A percentile compares a stretch with the other conserved stretches of the same genome.
Conservation (phyloP, 2,113 vertebrate genomes). For the Natator depressus region DNA sequence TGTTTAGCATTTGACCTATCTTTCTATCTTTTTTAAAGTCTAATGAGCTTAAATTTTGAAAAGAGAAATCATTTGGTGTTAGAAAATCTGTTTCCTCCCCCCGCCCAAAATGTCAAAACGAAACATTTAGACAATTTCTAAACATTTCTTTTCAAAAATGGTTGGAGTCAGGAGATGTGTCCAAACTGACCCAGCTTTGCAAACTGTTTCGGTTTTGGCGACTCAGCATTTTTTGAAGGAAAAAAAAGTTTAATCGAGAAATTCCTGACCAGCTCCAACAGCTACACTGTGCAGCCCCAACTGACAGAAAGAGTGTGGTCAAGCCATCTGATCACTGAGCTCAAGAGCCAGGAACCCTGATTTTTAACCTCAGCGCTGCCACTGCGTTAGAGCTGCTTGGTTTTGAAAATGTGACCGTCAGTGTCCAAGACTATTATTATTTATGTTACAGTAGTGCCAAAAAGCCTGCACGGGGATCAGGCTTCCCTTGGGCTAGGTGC, state of each 20-base stretch:
- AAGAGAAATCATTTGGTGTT: not conserved
- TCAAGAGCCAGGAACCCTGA: not conserved
- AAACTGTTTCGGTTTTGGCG: not conserved
- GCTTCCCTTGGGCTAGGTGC: fast-evolving
- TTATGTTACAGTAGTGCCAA: not conserved
- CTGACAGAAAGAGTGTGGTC: not conserved
- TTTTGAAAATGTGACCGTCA: not conserved
- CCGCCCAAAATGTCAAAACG: not conserved
- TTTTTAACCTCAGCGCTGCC: not conserved
- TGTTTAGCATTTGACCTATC: not conserved
- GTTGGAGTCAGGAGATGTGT: not conserved
- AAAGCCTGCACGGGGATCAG: not conserved
- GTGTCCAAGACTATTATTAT: not conserved
- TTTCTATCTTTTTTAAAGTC: not conserved
- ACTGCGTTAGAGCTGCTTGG: not conserved
- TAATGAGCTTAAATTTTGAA: not conserved
- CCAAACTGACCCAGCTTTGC: not conserved
- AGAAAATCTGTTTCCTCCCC: not conserved
- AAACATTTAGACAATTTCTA: not conserved
- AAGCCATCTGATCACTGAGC: not conserved
- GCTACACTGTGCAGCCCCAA: not conserved
- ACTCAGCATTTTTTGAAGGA: not conserved
- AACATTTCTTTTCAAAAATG: not conserved
- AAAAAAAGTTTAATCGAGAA: not conserved
- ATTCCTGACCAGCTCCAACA: not conserved